These are phyloP conservation scores for Sussaba pulchella DNA, from an alignment of 2,888 invertebrate species.

Conservation along the genomic window DNA sequence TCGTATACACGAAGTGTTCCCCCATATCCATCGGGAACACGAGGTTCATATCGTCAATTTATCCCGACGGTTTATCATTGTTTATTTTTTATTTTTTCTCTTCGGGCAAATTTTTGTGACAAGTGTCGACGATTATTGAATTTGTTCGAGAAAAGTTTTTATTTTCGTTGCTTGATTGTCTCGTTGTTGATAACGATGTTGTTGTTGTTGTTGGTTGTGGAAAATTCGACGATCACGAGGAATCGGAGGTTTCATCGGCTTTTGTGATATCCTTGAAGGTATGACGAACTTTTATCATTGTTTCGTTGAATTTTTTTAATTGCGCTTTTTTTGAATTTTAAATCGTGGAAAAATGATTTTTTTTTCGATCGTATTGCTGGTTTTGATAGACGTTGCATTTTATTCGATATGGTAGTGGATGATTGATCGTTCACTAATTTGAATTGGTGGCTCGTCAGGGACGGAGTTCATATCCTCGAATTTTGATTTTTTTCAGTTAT, in stretches of 20 bases:
- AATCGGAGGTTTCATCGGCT: neutral
- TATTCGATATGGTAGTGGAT: too few species aligned
- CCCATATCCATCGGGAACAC: conserved; percentile 55
- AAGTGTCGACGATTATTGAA: neutral
- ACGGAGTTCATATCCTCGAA: too few species aligned
- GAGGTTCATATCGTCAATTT: conserved; percentile 54
- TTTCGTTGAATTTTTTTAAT: neutral
- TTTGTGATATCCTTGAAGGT: conserved; percentile 48
- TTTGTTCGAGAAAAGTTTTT: neutral
- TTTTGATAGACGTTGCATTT: too few species aligned
- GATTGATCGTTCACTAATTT: too few species aligned
- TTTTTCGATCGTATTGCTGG: too few species aligned
- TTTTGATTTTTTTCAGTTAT: too few species aligned
- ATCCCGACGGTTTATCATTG: conserved; percentile 11
- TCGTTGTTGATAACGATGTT: too few species aligned
- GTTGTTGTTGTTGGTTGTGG: neutral
- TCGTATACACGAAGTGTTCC: conserved; percentile 11
- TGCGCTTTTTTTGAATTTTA: too few species aligned
- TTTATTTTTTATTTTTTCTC: neutral
- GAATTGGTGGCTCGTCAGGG: too few species aligned
- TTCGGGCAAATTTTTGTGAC: neutral
- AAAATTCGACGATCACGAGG: conserved; percentile 2
- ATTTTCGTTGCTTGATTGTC: too few species aligned
- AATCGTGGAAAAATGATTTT: too few species aligned
- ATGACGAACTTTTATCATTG: conserved; percentile 10